Conservation (phyloP, 2,888 invertebrate genomes). For the Cybosia mesomella region DNA sequence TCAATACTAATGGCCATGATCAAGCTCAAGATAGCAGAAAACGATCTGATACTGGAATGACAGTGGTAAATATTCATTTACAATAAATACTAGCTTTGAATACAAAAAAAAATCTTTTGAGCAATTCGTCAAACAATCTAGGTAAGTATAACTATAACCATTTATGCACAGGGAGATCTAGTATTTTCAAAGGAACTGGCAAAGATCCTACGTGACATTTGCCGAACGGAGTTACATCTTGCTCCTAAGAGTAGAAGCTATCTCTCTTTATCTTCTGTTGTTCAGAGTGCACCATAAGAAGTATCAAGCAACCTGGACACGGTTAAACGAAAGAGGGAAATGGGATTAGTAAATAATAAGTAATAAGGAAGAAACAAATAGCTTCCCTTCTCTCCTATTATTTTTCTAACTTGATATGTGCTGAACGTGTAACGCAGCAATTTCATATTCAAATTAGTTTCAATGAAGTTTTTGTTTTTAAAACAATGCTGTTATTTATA, state of each 20-base stretch:
- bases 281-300: no score
- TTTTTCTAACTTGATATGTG: not conserved
- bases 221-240: no score
- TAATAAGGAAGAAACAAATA: no score
- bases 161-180: no score
- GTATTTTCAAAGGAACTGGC: no score
- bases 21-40: slow-evolving; percentile 53
- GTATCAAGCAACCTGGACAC: no score
- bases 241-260: no score
- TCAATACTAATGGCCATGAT: slow-evolving; percentile 56
- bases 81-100: not conserved
- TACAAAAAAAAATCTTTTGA: not conserved
- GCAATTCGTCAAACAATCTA: not conserved
- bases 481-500: slow-evolving; percentile 21
- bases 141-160: no score
- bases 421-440: not conserved
- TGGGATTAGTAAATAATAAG: no score
- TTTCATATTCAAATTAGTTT: slow-evolving; percentile 7
- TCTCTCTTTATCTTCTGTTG: no score
- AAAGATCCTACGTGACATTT: no score
- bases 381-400: not conserved
- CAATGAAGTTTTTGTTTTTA: slow-evolving; percentile 8
- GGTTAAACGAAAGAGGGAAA: no score
- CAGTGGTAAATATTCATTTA: slow-evolving; percentile 29
- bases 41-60: slow-evolving; percentile 45